These are phyloP conservation scores for Ceramica pisi DNA, from an alignment of 2,888 invertebrate genomes.

Conservation along the genomic window DNA sequence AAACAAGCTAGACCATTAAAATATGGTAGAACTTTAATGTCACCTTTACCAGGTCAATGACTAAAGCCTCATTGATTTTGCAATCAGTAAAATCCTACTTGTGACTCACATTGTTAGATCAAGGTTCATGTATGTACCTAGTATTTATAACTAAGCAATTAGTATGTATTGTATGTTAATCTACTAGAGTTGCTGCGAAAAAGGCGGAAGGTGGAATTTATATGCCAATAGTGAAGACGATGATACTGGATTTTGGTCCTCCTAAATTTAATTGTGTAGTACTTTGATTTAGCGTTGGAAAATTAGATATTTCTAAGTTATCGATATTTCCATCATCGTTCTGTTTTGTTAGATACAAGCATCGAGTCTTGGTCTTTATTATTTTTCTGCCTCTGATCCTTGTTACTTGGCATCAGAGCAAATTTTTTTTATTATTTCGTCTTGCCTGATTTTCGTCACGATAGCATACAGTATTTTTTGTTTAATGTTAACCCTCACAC, in stretches of 20 bases:
- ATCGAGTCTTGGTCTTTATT: background rate
- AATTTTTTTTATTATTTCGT: too few species aligned
- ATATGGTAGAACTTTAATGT: background rate
- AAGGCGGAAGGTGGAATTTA: constrained; percentile 2
- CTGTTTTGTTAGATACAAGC: background rate
- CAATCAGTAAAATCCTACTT: constrained; percentile 31
- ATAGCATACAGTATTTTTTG: background rate
- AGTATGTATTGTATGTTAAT: constrained; percentile 45
- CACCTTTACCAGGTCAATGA: constrained; percentile 40
- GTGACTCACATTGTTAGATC: constrained; percentile 41
- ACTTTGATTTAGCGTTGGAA: too few species aligned
- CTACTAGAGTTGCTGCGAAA: constrained; percentile 28
- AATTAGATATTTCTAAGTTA: too few species aligned
- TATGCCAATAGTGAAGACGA: background rate
- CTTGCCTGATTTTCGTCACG: background rate
- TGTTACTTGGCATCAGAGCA: background rate
- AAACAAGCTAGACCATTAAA: background rate
- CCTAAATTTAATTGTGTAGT: background rate
- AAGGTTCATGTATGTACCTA: constrained; percentile 1
- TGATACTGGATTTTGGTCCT: background rate
- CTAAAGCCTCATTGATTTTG: constrained; percentile 34
- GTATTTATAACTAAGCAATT: constrained; percentile 39
- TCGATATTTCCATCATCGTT: too few species aligned
- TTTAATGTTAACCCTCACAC: too few species aligned
- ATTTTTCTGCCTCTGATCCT: background rate